Base-by-base conservation (phyloP, 2,113 vertebrate species). In the Phrynosoma blainvillii region DNA sequence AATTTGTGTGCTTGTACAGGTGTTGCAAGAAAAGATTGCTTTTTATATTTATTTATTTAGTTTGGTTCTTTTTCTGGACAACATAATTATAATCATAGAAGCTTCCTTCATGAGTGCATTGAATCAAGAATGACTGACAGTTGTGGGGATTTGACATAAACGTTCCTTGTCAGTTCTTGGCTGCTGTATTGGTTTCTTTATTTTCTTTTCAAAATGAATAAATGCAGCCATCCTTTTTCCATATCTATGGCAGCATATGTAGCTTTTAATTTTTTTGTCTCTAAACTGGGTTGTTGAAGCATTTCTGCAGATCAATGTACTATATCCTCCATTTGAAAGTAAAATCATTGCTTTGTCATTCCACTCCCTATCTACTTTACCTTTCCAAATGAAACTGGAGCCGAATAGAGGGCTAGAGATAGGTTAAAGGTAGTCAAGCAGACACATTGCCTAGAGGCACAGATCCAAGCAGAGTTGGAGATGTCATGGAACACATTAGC, bases 251-350 rank as follows among this genome's bases (percentile, higher is more conserved):
- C 78, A 56, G 30, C n/a, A 27, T 36, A 1, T 85, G 65, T 87
- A 56, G 78, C 9, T 82, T 87, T 85, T 30, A 83, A 30, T 89
- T 73, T 27, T 21, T 40, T 21, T 21, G 89, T 42, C 5, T 70
- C 54, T 86, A 90, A 6, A 52, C 89, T 90, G 30, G 56, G 73
- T 79, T 85, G 30, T 77, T 92, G 23, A 76, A 18, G 70, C 14
- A 1, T 84, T 83, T 77, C 59, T 90, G 32, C 59, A 90, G 77
- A 93, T 79, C 79, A 42, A 12, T 84, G 47, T 14, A 70, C 65
- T 42, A 20, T 56, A n/a, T 30, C 88, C 11, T 90, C 8, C 52
- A 91, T 90, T 90, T 85, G 86, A 75, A 91, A 92, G 52, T 27
- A 77, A 11, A 62, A 9, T 8, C 9, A n/a, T 47, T 47, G 42